Conservation (phyloP, 1,140 invertebrate genomes). For the Tetranychus cinnabarinus region DNA sequence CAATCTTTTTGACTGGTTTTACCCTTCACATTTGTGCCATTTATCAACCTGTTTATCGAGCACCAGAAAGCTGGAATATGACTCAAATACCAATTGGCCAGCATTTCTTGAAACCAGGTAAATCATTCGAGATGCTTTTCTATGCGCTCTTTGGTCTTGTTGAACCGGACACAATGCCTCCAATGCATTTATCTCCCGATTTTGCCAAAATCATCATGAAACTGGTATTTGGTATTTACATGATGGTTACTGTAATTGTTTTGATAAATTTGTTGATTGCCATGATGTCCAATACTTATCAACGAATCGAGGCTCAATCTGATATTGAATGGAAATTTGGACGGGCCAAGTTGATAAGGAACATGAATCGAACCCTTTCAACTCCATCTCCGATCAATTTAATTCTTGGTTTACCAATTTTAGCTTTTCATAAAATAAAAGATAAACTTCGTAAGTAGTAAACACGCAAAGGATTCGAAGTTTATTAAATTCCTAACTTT, state of each 20-base stretch:
- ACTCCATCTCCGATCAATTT: slow-evolving; percentile 91
- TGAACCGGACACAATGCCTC: slow-evolving; percentile 42
- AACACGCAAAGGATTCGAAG: neutral
- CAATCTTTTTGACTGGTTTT: slow-evolving; percentile 94
- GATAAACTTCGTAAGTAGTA: neutral
- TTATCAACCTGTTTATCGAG: slow-evolving; percentile 17
- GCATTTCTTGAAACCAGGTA: slow-evolving; percentile 57
- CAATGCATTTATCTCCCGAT: slow-evolving; percentile 25
- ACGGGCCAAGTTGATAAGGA: slow-evolving; percentile 85
- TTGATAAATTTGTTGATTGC: slow-evolving; percentile 96
- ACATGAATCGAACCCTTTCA: slow-evolving; percentile 93
- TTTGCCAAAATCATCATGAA: slow-evolving; percentile 28
- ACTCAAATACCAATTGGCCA: slow-evolving; percentile 10
- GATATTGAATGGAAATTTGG: slow-evolving; percentile 99
- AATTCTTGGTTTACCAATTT: slow-evolving; percentile 35
- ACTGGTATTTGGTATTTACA: slow-evolving; percentile 74
- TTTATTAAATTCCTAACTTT: no score
- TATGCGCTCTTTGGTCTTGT: slow-evolving; percentile 57
- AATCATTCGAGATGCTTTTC: slow-evolving; percentile 70
- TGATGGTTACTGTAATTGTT: slow-evolving; percentile 90
- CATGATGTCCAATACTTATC: slow-evolving; percentile 99
- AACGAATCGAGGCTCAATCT: slow-evolving; percentile 93
- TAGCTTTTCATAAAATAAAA: neutral
- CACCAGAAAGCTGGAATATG: slow-evolving; percentile 12
- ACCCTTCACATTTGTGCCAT: slow-evolving; percentile 59